Evolutionary conservation across 2,797 vertebrate species (phyloP), one percentile per base, ranked within the genome.

Genomic region (Epinephelus awoara): DNA sequence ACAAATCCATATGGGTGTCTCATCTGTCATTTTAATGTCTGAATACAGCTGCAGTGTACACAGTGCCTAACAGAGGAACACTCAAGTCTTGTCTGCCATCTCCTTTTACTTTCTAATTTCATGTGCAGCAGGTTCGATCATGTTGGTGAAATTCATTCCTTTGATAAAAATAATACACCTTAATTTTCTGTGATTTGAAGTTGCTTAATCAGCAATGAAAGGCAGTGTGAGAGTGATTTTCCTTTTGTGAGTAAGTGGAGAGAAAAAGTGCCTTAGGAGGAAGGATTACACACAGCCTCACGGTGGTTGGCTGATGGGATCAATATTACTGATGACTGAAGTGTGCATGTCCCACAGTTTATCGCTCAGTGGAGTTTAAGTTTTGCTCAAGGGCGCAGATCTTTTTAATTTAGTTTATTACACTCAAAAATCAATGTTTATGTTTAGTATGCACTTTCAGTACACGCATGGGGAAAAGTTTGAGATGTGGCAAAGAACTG

Each of bases 1-100:
- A 88, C 78, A 84, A 79, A 84, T 85, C 25, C 69, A 77, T 62
- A 46, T 67, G 67, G 17, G 52, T 40, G 23, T 73, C 19, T 58
- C 38, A 84, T 85, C 61, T 5, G 21, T 61, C 42, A 65, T 66
- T 64, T 72, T 63, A 17, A 76, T 50, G 51, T 70, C 17, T 69
- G 25, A 50, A 34, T 59, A n/a, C 56, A 64, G 65, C 54, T 72
- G 59, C 9, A 54, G 49, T 8, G 42, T 57, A 38, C 11, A 34
- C 3, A 57, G 9, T 0, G 9, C 5, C 6, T 47, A 29, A 34
- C 15, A 34, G 3, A 56, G 10, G 9, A 67, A 25, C 2, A 21
- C 5, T 63, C 2, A 8, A 73, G 42, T 34, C n/a, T 14, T 34
- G 40, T 55, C 44, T 14, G 2, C 27, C 5, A 29, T 29, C 27